Evolutionary conservation across 23 tunicate genomes (phyloP).

Genomic region (Phallusia fumigata): DNA sequence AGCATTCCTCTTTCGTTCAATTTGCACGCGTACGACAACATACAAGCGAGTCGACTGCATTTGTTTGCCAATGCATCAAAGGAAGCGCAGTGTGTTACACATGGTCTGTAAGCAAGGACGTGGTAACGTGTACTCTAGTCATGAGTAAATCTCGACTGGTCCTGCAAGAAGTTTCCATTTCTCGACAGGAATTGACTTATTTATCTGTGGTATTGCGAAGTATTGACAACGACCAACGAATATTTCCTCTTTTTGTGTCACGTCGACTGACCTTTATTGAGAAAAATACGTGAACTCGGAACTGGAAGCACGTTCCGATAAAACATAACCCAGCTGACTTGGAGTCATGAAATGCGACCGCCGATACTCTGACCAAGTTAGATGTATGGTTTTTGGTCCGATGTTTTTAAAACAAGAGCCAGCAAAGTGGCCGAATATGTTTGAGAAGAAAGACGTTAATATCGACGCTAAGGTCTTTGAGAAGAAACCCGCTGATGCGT

Average conservation of each 20-base stretch:
- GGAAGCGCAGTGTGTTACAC: conserved; percentile 26
- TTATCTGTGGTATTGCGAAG: conserved; percentile 16
- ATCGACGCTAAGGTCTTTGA: neutral
- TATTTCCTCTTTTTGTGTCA: conserved; percentile 17
- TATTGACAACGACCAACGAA: neutral
- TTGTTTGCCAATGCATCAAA: conserved; percentile 18
- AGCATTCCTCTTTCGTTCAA: conserved; percentile 13
- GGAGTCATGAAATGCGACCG: neutral
- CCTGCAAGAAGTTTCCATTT: neutral
- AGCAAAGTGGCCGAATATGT: too few species aligned
- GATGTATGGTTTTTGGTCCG: conserved; percentile 7
- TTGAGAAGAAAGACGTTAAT: neutral
- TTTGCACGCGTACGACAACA: too few species aligned
- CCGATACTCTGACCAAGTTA: neutral
- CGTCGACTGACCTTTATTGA: conserved; percentile 8
- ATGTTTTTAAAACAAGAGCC: neutral
- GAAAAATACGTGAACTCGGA: neutral
- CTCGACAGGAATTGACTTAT: conserved; percentile 5
- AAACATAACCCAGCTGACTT: conserved; percentile 14
- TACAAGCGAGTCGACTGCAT: neutral
- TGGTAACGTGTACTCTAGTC: neutral
- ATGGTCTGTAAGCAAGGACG: neutral
- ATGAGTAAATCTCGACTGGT: conserved; percentile 14
- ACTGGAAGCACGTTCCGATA: conserved; percentile 21
- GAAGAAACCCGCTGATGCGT: neutral